Conservation (phyloP, 2,797 vertebrate genomes). For the Muraenolepis orangiensis region DNA sequence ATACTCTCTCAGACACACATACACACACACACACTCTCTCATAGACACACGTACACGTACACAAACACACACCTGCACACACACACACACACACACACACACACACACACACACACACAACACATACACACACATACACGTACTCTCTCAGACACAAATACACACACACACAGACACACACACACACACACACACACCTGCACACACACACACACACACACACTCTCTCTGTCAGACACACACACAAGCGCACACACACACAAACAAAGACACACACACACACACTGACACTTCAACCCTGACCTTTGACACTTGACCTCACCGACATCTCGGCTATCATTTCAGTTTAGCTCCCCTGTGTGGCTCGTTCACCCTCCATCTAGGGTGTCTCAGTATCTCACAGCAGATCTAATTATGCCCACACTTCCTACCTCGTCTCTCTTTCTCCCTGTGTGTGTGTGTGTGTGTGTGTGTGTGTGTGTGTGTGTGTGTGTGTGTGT, state of each 20-base stretch:
- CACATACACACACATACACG: background rate
- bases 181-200: background rate
- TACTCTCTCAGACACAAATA: background rate
- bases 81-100: too few relatives aligned
- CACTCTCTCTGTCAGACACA: background rate
- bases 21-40: too few relatives aligned
- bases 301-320: slow-evolving; percentile 43
- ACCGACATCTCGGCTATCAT: slow-evolving; percentile 22
- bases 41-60: too few relatives aligned
- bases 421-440: slow-evolving; percentile 20
- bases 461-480: too few relatives aligned
- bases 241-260: too few relatives aligned
- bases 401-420: slow-evolving; percentile 54
- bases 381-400: slow-evolving; percentile 48
- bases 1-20: too few relatives aligned
- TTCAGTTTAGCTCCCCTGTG: slow-evolving; percentile 4
- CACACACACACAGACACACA: too few relatives aligned
- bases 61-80: too few relatives aligned
- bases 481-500: too few relatives aligned
- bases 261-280: background rate
- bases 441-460: too few relatives aligned
- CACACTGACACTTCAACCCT: slow-evolving; percentile 10
- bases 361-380: slow-evolving; percentile 32
- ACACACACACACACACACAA: too few relatives aligned
- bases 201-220: background rate